Conservation (phyloP, 2,113 vertebrate genomes). For the Barnardius zonarius region DNA sequence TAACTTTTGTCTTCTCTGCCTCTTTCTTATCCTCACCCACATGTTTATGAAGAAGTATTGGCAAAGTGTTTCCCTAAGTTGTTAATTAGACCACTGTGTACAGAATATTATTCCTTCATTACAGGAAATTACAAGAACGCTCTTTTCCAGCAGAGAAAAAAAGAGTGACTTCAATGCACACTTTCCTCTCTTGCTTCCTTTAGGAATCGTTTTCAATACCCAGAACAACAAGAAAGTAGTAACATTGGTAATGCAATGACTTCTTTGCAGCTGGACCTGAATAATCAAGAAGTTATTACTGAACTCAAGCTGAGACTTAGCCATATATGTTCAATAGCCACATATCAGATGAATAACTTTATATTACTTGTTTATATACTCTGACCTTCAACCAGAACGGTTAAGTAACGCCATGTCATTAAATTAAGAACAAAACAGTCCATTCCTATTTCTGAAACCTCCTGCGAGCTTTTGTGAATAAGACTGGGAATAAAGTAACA, state of each 20-base stretch:
- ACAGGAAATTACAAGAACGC: neutral
- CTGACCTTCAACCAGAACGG: neutral
- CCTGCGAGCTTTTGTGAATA: neutral
- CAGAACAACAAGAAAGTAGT: neutral
- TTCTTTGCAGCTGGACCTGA: neutral
- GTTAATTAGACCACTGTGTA: conserved; percentile 12
- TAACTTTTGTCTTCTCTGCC: neutral
- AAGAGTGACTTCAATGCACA: neutral
- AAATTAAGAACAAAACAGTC: neutral
- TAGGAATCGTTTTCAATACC: neutral
- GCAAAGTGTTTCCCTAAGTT: neutral
- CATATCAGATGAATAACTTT: neutral
- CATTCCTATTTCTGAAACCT: neutral
- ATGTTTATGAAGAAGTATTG: neutral
- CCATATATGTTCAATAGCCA: neutral
- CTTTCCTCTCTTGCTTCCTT: neutral
- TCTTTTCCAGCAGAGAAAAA: neutral
- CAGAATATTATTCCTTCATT: conserved; percentile 26
- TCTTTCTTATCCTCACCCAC: neutral
- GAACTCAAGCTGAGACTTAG: neutral
- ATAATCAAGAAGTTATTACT: neutral
- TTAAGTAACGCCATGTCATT: neutral
- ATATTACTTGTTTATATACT: neutral
- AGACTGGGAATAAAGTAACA: neutral
- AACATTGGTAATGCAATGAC: neutral